Percentiles rank a stretch among this genome's conserved stretches.
These are phyloP conservation scores for Venustaconcha ellipsiformis DNA, from an alignment of 1,140 invertebrate genomes.

Conservation along the genomic window DNA sequence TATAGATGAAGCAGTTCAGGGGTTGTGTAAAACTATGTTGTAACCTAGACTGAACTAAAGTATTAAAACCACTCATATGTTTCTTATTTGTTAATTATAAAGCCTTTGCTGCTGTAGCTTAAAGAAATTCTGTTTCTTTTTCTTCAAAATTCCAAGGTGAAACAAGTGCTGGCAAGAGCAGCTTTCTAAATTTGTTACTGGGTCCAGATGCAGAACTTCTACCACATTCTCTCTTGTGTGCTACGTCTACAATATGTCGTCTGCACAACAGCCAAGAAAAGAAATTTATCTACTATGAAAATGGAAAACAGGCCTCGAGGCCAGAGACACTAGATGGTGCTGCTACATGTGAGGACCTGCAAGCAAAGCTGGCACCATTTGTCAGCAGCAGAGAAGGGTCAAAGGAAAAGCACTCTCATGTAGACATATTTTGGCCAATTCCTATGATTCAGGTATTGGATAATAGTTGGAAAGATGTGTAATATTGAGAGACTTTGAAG, in stretches of 20 bases:
- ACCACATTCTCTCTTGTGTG: conserved; percentile 37
- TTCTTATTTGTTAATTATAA: neutral
- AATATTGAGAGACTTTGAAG: neutral
- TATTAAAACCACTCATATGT: conserved; percentile 8
- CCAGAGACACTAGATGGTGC: too few species aligned
- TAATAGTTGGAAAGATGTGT: too few species aligned
- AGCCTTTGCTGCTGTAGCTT: neutral
- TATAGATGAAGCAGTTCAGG: neutral
- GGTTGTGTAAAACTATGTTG: neutral
- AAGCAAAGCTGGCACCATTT: too few species aligned
- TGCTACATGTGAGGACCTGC: too few species aligned
- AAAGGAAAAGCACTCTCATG: conserved; percentile 13
- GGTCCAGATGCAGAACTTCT: conserved; percentile 33
- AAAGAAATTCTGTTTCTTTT: neutral
- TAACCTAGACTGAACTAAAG: neutral
- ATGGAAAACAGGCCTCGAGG: neutral
- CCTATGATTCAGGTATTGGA: conserved; percentile 32
- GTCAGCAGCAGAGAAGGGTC: neutral
- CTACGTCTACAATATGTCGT: conserved; percentile 46
- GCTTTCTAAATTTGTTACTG: conserved; percentile 45
- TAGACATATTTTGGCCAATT: conserved; percentile 44
- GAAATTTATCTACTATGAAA: conserved; percentile 3
- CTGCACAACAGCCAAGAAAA: conserved; percentile 29
- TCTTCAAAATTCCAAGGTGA: conserved; percentile 31
- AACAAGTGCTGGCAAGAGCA: conserved; percentile 45